Percentiles rank a stretch among this genome's conserved stretches.
Conservation (phyloP, 2,797 vertebrate species). For the Eulemur rubriventer region DNA sequence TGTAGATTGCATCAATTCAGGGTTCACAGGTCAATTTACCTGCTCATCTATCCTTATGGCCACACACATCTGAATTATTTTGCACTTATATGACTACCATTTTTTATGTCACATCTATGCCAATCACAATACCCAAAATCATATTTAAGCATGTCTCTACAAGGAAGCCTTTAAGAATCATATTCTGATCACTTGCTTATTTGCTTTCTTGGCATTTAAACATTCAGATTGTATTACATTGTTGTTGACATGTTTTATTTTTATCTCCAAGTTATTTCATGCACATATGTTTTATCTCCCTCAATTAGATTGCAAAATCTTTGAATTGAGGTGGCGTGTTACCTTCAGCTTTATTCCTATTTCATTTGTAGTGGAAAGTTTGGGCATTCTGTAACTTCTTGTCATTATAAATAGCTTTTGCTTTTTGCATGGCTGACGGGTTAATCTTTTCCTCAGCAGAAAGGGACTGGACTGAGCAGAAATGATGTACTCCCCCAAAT, state of each 20-base stretch:
- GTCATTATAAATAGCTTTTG: neutral
- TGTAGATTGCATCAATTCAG: neutral
- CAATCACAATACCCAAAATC: neutral
- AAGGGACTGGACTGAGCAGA: slow-evolving; percentile 7
- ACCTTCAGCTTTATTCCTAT: slow-evolving; percentile 49
- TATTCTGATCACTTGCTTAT: slow-evolving; percentile 68
- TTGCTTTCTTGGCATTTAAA: slow-evolving; percentile 72
- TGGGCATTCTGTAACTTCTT: neutral
- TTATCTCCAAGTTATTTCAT: slow-evolving; percentile 71
- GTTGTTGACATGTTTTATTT: slow-evolving; percentile 77
- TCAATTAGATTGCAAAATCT: slow-evolving; percentile 58
- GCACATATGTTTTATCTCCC: slow-evolving; percentile 71
- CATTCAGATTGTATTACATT: slow-evolving; percentile 68
- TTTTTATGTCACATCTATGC: neutral
- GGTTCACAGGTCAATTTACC: neutral
- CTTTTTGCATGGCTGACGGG: neutral
- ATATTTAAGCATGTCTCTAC: slow-evolving; percentile 16
- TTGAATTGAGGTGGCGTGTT: slow-evolving; percentile 24
- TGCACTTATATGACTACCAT: neutral
- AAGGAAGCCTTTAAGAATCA: slow-evolving; percentile 32
- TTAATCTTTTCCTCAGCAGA: slow-evolving; percentile 33
- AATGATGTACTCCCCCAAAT: neutral
- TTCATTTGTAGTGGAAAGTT: neutral
- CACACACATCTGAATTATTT: neutral
- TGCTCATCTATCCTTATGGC: neutral